Evolutionary conservation across 2,888 invertebrate species (phyloP).

Genomic region (Drosophila paranaensis): DNA sequence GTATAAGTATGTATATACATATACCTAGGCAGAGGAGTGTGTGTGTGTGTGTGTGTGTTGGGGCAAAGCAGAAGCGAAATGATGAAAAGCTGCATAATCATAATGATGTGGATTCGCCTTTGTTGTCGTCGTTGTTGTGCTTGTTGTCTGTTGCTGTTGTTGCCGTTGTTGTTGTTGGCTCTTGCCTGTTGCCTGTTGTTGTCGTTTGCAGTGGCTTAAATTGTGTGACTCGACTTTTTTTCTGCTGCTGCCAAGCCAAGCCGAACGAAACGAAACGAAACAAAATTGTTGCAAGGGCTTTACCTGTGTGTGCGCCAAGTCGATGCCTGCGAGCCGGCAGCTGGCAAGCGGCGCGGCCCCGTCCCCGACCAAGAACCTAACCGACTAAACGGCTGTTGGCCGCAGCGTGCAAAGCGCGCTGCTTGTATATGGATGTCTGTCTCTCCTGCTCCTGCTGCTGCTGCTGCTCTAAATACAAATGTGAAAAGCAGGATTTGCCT

Average conservation of each 20-base stretch:
- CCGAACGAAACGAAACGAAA: slow-evolving; percentile 30
- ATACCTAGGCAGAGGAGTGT: neutral
- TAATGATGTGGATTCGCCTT: slow-evolving; percentile 62
- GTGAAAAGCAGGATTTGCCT: slow-evolving; percentile 58
- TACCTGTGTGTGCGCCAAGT: slow-evolving; percentile 40
- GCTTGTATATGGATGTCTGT: too few species aligned
- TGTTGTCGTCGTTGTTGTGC: slow-evolving; percentile 31
- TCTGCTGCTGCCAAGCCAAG: slow-evolving; percentile 17
- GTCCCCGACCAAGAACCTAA: slow-evolving; percentile 15
- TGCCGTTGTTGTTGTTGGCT: slow-evolving; percentile 8
- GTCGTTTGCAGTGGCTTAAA: slow-evolving; percentile 38
- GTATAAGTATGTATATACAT: neutral
- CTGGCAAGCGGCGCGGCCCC: slow-evolving; percentile 6
- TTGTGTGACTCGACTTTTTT: slow-evolving; percentile 50
- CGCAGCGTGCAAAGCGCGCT: slow-evolving; percentile 34
- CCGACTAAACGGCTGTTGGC: slow-evolving; percentile 45
- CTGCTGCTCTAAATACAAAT: slow-evolving; percentile 66
- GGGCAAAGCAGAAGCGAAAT: slow-evolving; percentile 16
- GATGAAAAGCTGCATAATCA: slow-evolving; percentile 55
- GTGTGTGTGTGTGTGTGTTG: neutral
- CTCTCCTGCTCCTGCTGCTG: neutral
- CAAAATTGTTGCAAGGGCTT: slow-evolving; percentile 51
- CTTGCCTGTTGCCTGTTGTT: slow-evolving; percentile 21
- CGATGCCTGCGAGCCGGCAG: slow-evolving; percentile 23
- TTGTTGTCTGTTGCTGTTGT: neutral